Conservation (phyloP, 1,140 invertebrate genomes). For the Cydia amplana region DNA sequence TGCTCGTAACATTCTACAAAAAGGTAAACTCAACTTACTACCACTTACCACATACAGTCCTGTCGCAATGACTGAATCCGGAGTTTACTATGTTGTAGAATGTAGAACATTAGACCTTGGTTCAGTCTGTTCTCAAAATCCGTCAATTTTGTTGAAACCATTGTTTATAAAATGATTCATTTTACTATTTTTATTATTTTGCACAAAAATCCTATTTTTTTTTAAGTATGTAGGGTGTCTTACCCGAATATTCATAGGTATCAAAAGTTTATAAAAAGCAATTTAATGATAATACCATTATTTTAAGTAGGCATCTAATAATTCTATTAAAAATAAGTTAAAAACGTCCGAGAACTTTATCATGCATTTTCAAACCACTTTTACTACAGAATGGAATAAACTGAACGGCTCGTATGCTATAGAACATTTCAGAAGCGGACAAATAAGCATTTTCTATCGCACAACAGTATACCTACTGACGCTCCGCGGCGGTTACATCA, state of each 20-base stretch:
- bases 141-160: background rate
- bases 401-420: conserved; percentile 65
- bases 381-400: conserved; percentile 64
- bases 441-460: conserved; percentile 62
- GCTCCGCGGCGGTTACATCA: conserved; percentile 50
- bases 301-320: background rate
- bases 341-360: conserved; percentile 40
- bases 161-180: background rate
- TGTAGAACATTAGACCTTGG: background rate
- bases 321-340: background rate
- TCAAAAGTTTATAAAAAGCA: background rate
- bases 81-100: background rate
- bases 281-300: background rate
- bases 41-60: background rate
- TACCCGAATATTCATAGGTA: background rate
- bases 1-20: background rate
- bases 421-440: conserved; percentile 66
- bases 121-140: background rate
- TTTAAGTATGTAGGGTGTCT: background rate
- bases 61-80: background rate
- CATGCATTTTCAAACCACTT: conserved; percentile 60
- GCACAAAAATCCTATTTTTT: background rate
- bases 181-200: background rate
- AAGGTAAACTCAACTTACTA: background rate
- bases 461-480: conserved; percentile 56